Conservation (phyloP, 2,797 vertebrate genomes). For the Onychomys torridus region DNA sequence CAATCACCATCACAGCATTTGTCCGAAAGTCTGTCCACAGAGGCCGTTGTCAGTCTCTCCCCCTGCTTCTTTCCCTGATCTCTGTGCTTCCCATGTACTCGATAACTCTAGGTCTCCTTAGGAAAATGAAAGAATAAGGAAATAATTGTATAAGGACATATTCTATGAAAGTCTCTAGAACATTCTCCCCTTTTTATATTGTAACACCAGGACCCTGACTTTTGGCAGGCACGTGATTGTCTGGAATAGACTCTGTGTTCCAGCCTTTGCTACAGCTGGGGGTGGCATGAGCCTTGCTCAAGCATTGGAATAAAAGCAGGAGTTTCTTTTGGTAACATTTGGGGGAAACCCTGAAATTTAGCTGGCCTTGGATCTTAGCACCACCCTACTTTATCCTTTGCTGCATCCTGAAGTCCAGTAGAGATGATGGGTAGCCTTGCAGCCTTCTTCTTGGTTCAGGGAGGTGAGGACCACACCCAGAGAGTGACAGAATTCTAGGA, state of each 20-base stretch:
- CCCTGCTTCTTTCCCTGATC: background rate
- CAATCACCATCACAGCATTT: background rate
- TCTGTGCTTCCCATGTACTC: background rate
- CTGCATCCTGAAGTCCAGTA: background rate
- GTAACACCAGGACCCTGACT: background rate
- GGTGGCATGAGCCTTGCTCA: background rate
- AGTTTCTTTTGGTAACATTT: slow-evolving; percentile 18
- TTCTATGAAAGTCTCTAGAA: background rate
- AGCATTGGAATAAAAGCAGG: background rate
- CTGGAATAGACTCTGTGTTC: background rate
- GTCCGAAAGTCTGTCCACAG: background rate
- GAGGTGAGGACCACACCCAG: background rate
- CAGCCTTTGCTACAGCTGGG: too few species aligned
- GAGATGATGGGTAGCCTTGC: background rate
- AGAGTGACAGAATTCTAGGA: background rate
- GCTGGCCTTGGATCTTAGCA: background rate
- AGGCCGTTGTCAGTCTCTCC: background rate
- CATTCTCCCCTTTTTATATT: background rate
- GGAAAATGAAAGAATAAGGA: slow-evolving; percentile 23
- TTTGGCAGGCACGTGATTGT: background rate
- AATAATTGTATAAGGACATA: background rate
- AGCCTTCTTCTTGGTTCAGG: background rate
- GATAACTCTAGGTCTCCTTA: background rate
- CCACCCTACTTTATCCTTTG: background rate
- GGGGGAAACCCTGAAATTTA: background rate